A percentile compares a stretch with the other conserved stretches of the same genome.
phyloP scores from a whole-genome alignment of 2,113 vertebrate species.

The Hystrix brachyura region DNA sequence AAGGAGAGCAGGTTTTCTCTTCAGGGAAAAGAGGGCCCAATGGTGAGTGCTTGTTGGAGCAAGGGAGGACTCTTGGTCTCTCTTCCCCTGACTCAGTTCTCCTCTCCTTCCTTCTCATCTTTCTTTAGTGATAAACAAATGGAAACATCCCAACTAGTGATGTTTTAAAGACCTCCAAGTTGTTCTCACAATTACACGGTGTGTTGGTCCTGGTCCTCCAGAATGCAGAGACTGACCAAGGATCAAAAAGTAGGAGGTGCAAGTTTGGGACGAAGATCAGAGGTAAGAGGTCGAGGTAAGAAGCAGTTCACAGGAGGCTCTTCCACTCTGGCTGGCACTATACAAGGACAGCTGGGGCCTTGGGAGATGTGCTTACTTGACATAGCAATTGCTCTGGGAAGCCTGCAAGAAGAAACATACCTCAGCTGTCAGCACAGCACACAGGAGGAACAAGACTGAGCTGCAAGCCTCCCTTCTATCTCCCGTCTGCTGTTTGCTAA shows the following conservation, averaged over 20 bases:
- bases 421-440: not conserved
- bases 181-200: not conserved
- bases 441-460: not conserved
- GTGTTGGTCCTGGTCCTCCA: not conserved
- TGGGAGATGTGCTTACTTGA: not conserved
- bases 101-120: not conserved
- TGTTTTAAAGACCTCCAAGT: not conserved
- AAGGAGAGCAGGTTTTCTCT: not conserved
- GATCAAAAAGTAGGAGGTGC: not conserved
- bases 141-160: not conserved
- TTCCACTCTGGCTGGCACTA: not conserved
- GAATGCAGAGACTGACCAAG: not conserved
- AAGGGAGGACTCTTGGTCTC: not conserved
- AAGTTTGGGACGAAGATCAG: not conserved
- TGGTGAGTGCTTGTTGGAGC: not conserved
- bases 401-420: no score
- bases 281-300: not conserved
- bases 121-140: not conserved
- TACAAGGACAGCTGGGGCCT: not conserved
- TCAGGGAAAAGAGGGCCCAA: not conserved
- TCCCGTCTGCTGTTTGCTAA: not conserved
- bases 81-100: not conserved
- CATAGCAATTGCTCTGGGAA: not conserved
- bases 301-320: fast-evolving
- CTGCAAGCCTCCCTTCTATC: not conserved